These are phyloP conservation scores for Leptocoma aspasia DNA, from an alignment of 2,113 vertebrate genomes.

Conservation along the genomic window DNA sequence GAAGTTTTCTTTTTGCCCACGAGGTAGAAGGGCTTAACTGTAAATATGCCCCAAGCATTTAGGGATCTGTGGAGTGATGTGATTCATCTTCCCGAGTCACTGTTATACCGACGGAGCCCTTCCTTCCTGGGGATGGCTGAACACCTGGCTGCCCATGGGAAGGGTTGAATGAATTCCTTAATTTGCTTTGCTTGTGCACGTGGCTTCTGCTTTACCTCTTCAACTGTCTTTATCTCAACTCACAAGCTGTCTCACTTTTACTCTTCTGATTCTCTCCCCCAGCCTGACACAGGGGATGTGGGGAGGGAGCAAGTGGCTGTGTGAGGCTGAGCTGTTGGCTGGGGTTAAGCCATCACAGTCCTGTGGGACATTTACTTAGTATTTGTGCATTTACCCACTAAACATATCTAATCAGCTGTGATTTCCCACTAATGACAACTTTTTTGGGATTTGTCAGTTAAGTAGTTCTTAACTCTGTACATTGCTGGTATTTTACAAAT, in stretches of 20 bases:
- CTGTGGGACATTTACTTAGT: neutral
- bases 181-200: neutral
- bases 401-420: neutral
- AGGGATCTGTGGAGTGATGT: neutral
- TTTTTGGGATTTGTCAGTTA: neutral
- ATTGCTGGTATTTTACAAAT: neutral
- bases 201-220: neutral
- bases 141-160: neutral
- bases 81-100: neutral
- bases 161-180: neutral
- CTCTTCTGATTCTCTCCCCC: neutral
- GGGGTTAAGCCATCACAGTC: neutral
- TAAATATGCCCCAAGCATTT: neutral
- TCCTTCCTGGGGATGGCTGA: neutral
- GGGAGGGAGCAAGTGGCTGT: neutral
- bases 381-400: neutral
- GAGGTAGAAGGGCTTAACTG: neutral
- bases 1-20: neutral
- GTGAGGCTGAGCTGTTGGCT: neutral
- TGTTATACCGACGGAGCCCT: fast-evolving
- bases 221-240: neutral
- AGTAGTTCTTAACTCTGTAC: neutral
- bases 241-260: neutral
- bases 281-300: neutral
- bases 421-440: neutral